Evolutionary conservation across 2,888 invertebrate genomes (phyloP).

Genomic region (Megastigmus dorsalis): DNA sequence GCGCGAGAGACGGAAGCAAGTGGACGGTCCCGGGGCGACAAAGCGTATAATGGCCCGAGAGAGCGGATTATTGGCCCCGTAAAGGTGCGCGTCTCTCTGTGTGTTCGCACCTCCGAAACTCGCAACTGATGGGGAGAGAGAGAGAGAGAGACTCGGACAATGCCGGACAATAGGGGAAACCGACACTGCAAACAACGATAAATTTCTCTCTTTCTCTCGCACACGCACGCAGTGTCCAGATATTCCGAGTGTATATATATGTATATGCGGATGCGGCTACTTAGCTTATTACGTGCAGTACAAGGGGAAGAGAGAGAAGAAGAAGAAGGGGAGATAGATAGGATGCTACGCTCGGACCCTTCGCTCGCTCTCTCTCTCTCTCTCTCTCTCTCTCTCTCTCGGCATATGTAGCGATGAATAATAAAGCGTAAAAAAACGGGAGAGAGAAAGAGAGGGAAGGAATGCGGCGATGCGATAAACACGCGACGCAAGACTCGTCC

Average conservation of each 20-base stretch:
- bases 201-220: conserved; percentile 64
- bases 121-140: background rate
- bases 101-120: conserved; percentile 68
- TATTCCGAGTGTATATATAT: background rate
- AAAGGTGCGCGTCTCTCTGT: too few species aligned
- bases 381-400: too few species aligned
- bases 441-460: background rate
- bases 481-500: conserved; percentile 23
- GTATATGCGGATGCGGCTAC: background rate
- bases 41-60: conserved; percentile 70
- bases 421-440: conserved; percentile 15
- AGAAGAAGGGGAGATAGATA: background rate
- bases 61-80: conserved; percentile 72
- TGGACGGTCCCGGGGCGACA: conserved; percentile 66
- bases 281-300: conserved; percentile 1
- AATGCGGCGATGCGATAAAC: conserved; percentile 28
- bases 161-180: conserved; percentile 72
- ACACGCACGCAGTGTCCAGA: conserved; percentile 48
- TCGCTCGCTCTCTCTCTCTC: too few species aligned
- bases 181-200: conserved; percentile 73
- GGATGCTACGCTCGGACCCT: conserved; percentile 43
- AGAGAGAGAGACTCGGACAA: conserved; percentile 69
- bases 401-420: conserved; percentile 29
- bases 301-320: too few species aligned
- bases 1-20: background rate